Percentiles rank a stretch among this genome's conserved stretches.
These are phyloP conservation scores for Euschistus heros DNA, from an alignment of 1,140 invertebrate genomes.

Conservation along the genomic window DNA sequence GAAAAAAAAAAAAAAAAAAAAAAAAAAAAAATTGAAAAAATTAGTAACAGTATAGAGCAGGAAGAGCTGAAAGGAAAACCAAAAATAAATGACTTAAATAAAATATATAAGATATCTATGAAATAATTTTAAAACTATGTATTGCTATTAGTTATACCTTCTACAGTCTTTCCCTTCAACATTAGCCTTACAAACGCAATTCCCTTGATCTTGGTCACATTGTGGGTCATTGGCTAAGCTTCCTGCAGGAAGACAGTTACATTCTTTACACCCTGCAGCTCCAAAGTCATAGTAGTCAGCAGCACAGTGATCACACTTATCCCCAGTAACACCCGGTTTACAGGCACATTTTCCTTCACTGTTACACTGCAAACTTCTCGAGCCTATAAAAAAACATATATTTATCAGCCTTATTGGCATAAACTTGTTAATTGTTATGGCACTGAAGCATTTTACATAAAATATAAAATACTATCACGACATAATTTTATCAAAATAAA, in stretches of 20 bases:
- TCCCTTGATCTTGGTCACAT: slow-evolving; percentile 69
- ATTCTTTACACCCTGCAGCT: slow-evolving; percentile 68
- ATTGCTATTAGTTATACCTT: slow-evolving; percentile 40
- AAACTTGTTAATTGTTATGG: not conserved
- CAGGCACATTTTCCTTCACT: slow-evolving; percentile 85
- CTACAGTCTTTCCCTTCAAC: slow-evolving; percentile 92
- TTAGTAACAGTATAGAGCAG: no score
- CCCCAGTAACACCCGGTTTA: slow-evolving; percentile 82
- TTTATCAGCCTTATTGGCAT: not conserved
- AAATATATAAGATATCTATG: no score
- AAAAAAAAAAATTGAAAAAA: no score
- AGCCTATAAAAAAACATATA: slow-evolving; percentile 45
- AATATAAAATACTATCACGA: no score
- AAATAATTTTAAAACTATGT: no score
- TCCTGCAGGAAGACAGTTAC: slow-evolving; percentile 75
- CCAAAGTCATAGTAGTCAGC: slow-evolving; percentile 87
- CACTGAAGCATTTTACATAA: no score
- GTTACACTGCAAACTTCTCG: slow-evolving; percentile 83
- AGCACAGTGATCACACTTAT: slow-evolving; percentile 81
- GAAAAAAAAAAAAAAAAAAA: no score
- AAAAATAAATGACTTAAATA: no score
- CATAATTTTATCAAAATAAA: no score
- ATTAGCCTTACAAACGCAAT: slow-evolving; percentile 84
- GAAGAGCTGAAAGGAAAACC: no score
- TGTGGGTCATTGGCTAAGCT: slow-evolving; percentile 69